phyloP scores from a whole-genome alignment of 2,113 vertebrate genomes.

The Tichodroma muraria region DNA sequence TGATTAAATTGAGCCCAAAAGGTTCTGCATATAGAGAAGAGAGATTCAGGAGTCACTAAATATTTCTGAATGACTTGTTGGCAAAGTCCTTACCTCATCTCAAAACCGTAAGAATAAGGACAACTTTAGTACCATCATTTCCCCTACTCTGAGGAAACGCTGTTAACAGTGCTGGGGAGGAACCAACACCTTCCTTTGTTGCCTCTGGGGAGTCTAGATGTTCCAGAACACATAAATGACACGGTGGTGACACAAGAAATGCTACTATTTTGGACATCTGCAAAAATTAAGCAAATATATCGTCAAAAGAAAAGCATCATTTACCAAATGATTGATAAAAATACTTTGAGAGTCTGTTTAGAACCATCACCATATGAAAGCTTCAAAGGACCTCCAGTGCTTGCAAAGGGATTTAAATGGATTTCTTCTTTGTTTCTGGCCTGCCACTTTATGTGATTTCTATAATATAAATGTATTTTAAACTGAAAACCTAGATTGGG shows the following conservation, averaged over 20 bases:
- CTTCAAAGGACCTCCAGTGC: background rate
- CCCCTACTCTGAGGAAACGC: background rate
- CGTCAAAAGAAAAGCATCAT: background rate
- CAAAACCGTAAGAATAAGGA: background rate
- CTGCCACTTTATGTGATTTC: background rate
- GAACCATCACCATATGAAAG: background rate
- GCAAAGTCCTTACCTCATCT: background rate
- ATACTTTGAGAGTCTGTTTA: background rate
- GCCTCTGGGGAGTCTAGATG: background rate
- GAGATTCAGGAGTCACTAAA: background rate
- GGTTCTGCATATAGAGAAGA: background rate
- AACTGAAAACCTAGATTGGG: background rate
- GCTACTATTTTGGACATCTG: background rate
- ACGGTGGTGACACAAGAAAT: background rate
- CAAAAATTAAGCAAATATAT: background rate
- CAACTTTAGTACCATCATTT: background rate
- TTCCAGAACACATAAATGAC: background rate
- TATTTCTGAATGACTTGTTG: background rate
- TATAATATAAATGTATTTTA: background rate
- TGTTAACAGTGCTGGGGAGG: background rate
- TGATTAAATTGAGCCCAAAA: background rate
- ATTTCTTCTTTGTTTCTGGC: conserved; percentile 5
- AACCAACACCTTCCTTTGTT: background rate
- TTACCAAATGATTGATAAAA: background rate
- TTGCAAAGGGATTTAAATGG: background rate